A percentile compares a stretch with the other conserved stretches of the same genome.
Evolutionary conservation across 2,888 invertebrate species (phyloP).

Genomic region (Megaustenia siamemsis): DNA sequence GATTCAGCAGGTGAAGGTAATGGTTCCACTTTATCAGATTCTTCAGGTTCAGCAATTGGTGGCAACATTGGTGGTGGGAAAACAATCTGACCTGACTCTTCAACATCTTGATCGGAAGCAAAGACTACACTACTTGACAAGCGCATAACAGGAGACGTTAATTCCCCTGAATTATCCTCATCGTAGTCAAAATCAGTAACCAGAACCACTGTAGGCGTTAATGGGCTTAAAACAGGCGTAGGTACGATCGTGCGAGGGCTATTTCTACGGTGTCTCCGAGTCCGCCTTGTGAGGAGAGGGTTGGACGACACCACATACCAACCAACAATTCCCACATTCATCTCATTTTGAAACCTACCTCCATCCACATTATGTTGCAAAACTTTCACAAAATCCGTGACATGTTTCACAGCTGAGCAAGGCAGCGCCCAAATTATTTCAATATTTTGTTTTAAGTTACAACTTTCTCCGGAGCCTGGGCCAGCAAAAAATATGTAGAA

Average conservation of each 20-base stretch:
- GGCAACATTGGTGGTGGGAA: not conserved
- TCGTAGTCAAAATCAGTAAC: not conserved
- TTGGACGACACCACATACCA: slow-evolving; percentile 60
- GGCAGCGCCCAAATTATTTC: slow-evolving; percentile 60
- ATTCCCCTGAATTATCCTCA: not conserved
- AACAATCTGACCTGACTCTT: not conserved
- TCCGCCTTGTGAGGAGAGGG: slow-evolving; percentile 23
- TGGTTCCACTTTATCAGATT: not conserved
- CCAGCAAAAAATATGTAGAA: slow-evolving; percentile 59
- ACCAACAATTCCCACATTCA: slow-evolving; percentile 55
- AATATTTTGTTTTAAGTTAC: slow-evolving; percentile 45
- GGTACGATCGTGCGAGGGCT: slow-evolving; percentile 48
- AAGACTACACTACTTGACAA: not conserved
- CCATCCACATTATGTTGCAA: slow-evolving; percentile 61
- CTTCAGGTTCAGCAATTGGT: not conserved
- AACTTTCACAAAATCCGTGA: slow-evolving; percentile 57
- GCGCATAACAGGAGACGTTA: not conserved
- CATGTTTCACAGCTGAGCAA: slow-evolving; percentile 55
- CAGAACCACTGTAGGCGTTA: slow-evolving; percentile 38
- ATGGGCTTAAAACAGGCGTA: slow-evolving; percentile 55
- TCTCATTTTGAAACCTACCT: slow-evolving; percentile 58
- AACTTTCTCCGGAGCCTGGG: slow-evolving; percentile 50
- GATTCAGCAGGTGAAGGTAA: not conserved
- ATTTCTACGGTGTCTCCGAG: slow-evolving; percentile 43
- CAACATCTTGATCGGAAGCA: no score